These are phyloP conservation scores for Dryomyza anilis DNA, from an alignment of 2,888 invertebrate genomes.

Conservation along the genomic window DNA sequence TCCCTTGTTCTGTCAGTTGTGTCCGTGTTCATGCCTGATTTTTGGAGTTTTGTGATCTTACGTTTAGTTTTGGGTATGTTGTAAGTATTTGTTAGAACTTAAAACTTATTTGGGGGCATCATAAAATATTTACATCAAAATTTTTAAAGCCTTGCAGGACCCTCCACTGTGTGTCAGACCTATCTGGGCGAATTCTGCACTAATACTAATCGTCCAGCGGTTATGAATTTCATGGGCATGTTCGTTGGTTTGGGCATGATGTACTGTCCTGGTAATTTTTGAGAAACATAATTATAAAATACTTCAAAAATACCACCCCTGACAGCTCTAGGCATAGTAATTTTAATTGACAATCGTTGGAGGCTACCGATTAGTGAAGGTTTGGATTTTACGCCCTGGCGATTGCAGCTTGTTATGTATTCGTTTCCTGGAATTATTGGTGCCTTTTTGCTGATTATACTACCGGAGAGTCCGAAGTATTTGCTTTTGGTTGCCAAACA, in stretches of 20 bases:
- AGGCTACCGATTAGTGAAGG: conserved; percentile 24
- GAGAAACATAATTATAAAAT: neutral
- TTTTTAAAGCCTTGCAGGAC: conserved; percentile 39
- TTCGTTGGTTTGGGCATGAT: conserved; percentile 44
- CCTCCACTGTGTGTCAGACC: conserved; percentile 40
- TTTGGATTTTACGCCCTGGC: conserved; percentile 40
- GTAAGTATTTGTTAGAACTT: conserved; percentile 34
- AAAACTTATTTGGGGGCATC: neutral
- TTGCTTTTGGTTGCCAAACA: conserved; percentile 37
- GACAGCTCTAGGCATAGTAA: conserved; percentile 11
- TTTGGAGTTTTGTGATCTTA: conserved; percentile 36
- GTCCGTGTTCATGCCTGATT: conserved; percentile 43
- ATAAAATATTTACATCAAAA: neutral
- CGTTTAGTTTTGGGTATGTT: conserved; percentile 45
- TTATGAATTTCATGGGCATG: conserved; percentile 42
- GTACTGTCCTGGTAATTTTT: conserved; percentile 35
- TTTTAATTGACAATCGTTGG: conserved; percentile 32
- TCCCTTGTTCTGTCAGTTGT: conserved; percentile 35
- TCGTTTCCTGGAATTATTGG: conserved; percentile 41
- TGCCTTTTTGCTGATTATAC: conserved; percentile 33
- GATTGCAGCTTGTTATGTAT: conserved; percentile 36
- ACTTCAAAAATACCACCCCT: neutral
- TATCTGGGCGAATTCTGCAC: conserved; percentile 45
- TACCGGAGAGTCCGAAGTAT: conserved; percentile 47
- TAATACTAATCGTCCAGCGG: conserved; percentile 32